phyloP scores from a whole-genome alignment of 2,113 vertebrate genomes.

The Albula goreensis region DNA sequence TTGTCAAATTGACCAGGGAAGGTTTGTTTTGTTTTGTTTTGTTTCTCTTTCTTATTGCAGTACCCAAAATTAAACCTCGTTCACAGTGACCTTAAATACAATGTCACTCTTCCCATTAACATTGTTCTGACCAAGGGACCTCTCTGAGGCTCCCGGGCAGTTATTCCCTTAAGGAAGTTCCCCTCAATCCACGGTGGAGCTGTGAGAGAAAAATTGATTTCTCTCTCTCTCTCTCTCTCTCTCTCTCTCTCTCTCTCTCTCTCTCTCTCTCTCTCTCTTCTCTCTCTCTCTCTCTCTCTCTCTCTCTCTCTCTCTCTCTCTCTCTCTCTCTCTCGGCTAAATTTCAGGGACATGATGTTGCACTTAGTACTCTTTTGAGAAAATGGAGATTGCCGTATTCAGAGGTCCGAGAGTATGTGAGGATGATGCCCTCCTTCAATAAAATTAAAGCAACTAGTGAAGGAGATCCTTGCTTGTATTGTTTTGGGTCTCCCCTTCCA shows the following conservation, averaged over 20 bases:
- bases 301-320: conserved; percentile 23
- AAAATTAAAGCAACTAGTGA: conserved; percentile 1
- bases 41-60: not conserved
- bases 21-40: not conserved
- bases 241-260: not conserved
- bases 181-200: conserved; percentile 12
- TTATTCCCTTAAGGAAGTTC: conserved; percentile 56
- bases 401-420: not conserved
- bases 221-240: not conserved
- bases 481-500: not conserved
- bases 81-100: conserved; percentile 41
- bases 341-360: conserved; percentile 78
- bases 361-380: conserved; percentile 74
- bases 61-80: conserved; percentile 12
- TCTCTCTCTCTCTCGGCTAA: conserved; percentile 71
- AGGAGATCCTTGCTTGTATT: not conserved
- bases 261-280: conserved; percentile 48
- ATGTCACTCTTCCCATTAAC: conserved; percentile 31
- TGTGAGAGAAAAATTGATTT: conserved; percentile 60
- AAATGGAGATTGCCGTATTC: conserved; percentile 29
- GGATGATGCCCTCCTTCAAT: not conserved
- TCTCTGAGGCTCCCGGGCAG: conserved; percentile 46
- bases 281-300: conserved; percentile 34
- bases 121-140: conserved; percentile 31
- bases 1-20: conserved; percentile 6